phyloP scores from a whole-genome alignment of 2,113 vertebrate genomes.

The Coptodon rendalli region DNA sequence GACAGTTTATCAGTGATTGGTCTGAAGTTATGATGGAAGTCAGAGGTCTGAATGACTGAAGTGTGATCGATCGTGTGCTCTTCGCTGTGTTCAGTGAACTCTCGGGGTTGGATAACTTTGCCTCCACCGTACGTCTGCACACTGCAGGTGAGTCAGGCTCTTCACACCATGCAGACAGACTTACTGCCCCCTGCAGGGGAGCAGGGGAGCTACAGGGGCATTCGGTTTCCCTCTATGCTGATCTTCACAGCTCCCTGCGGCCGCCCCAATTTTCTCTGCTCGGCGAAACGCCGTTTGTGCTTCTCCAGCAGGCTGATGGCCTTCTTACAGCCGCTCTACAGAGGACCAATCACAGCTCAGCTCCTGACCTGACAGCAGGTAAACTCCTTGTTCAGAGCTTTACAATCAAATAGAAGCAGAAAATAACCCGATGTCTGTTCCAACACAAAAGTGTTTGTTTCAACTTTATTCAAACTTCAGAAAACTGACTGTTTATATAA shows the following conservation, averaged over 20 bases:
- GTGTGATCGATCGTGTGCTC: neutral
- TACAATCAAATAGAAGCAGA: neutral
- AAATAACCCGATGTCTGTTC: neutral
- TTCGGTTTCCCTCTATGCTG: conserved; percentile 95
- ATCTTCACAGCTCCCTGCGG: conserved; percentile 88
- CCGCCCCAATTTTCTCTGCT: conserved; percentile 81
- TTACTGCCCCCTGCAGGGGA: conserved; percentile 62
- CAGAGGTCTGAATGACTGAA: neutral
- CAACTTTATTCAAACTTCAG: neutral
- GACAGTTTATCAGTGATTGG: neutral
- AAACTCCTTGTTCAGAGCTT: neutral
- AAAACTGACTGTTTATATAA: neutral
- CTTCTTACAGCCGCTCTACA: conserved; percentile 83
- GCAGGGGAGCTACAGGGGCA: conserved; percentile 80
- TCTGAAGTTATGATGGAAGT: neutral
- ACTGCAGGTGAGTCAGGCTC: neutral
- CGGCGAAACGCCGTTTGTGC: conserved; percentile 90
- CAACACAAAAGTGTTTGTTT: neutral
- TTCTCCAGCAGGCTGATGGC: conserved; percentile 90
- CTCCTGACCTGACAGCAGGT: neutral
- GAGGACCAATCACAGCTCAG: conserved; percentile 62
- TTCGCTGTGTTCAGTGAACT: neutral
- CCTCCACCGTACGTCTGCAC: neutral
- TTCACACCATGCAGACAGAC: conserved; percentile 55
- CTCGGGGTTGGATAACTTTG: neutral